Evolutionary conservation across 2,113 vertebrate species (phyloP).

Genomic region (Recurvirostra avosetta): DNA sequence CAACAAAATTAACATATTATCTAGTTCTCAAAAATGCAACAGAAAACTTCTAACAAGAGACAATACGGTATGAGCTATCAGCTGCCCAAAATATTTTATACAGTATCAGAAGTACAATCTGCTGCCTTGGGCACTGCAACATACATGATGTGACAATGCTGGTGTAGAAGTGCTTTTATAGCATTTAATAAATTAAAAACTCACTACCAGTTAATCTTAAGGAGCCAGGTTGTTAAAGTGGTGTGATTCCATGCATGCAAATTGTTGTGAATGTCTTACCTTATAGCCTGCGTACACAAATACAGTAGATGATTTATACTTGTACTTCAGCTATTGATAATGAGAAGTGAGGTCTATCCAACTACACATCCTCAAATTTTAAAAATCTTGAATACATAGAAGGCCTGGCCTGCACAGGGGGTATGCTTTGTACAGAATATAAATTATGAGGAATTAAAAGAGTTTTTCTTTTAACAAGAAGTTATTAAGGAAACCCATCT

Average conservation of each 20-base stretch:
- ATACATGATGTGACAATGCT: background rate
- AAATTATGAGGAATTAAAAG: slow-evolving; percentile 60
- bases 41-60: background rate
- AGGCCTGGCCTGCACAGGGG: background rate
- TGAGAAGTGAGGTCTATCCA: background rate
- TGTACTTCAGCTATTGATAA: background rate
- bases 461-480: slow-evolving; percentile 5
- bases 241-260: background rate
- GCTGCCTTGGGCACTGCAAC: background rate
- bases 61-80: background rate
- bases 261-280: background rate
- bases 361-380: background rate
- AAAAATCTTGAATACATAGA: background rate
- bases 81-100: background rate
- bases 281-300: background rate
- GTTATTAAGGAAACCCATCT: background rate
- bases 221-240: background rate
- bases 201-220: background rate
- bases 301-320: background rate
- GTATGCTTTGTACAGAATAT: slow-evolving; percentile 46
- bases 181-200: slow-evolving; percentile 63
- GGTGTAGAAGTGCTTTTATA: slow-evolving; percentile 25
- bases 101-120: background rate
- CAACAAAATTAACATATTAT: background rate
- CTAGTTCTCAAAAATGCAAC: background rate